phyloP scores from a whole-genome alignment of 1,140 invertebrate genomes.

The Drosophila sp. region DNA sequence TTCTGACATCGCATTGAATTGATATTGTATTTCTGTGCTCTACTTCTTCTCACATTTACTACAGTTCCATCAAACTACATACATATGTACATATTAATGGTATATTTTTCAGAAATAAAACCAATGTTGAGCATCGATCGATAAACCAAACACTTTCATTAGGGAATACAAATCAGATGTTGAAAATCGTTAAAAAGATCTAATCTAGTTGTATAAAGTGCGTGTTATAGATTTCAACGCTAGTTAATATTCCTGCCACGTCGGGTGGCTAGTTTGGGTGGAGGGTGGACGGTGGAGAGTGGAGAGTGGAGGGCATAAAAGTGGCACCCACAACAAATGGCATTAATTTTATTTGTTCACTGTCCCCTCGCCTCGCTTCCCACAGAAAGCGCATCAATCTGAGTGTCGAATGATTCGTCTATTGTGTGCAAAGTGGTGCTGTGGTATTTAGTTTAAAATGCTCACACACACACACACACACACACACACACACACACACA shows the following conservation, averaged over 20 bases:
- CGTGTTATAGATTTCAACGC: constrained; percentile 6
- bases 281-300: no score
- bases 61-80: no score
- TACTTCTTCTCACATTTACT: not conserved
- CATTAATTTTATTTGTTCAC: not conserved
- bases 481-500: constrained; percentile 12
- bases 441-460: constrained; percentile 3
- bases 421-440: constrained; percentile 9
- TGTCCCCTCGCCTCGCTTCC: not conserved
- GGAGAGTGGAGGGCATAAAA: not conserved
- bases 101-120: not conserved
- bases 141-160: not conserved
- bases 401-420: constrained; percentile 13
- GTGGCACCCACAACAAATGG: constrained; percentile 14
- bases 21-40: no score
- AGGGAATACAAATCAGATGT: constrained; percentile 12
- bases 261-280: not conserved
- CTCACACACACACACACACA: not conserved
- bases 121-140: not conserved
- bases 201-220: constrained; percentile 14
- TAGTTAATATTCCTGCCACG: constrained; percentile 16
- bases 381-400: constrained; percentile 24
- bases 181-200: not conserved
- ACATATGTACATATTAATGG: no score
- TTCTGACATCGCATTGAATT: no score